Base-by-base conservation (phyloP, 2,888 invertebrate genomes). In the Eupithecia pulchellata region DNA sequence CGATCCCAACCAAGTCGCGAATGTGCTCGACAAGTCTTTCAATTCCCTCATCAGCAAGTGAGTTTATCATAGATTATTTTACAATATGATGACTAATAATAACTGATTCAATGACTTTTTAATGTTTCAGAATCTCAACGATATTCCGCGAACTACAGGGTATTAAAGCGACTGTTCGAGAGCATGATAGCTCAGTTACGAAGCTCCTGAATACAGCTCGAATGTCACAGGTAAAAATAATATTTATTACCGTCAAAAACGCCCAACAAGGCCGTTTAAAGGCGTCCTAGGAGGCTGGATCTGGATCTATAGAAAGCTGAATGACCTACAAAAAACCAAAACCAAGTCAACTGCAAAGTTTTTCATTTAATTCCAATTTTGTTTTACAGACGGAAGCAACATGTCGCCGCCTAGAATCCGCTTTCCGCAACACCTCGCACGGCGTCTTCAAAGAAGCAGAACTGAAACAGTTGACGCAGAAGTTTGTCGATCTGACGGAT, bases 11-110 rank as follows among this genome's bases (percentile, higher is more conserved):
- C 95, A 95, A 80, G 95, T 96, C 36, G 95, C 96, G 29, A 93
- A 95, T 71, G 94, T 96, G 36, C 87, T 96, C 66, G 95, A 96
- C 77, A 96, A 95, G 87, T 89, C 96, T 57, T 93, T 96, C 52
- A 95, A 96, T 80, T 95, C 95, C 20, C 91, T 96, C 61, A 95
- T 95, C 73, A 95, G 95, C 84, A 95, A 95, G 96, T 96, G 91
- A 82, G 94, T 73, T 17, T 1, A 42, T 9, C 29, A 58, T 32
- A 1, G 9, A 34, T 34, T 11, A 27, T 57, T n/a, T 64, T 58
- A 30, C 14, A n/a, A 34, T 27, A 20, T 13, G 14, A 27, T 13
- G 30, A 30, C 52, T 2, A 14, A 4, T 4, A 27, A 1, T 29
- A n/a, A 13, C 30, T 17, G 20, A 11, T 20, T 61, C 9, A 25